A percentile compares a stretch with the other conserved stretches of the same genome.
Evolutionary conservation across 1,140 invertebrate genomes (phyloP).

Genomic region (Trichonephila clavata): DNA sequence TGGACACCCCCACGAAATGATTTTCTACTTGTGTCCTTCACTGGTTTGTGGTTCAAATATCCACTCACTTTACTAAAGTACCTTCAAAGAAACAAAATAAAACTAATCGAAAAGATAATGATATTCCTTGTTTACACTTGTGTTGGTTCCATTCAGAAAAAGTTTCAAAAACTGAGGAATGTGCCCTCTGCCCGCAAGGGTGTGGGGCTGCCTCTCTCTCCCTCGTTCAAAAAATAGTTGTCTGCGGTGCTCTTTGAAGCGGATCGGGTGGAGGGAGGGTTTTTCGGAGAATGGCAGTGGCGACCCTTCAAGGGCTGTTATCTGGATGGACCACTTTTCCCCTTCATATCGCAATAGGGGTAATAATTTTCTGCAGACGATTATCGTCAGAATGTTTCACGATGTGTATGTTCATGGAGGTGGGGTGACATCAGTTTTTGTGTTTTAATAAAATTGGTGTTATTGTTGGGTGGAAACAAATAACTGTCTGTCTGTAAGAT

Average conservation of each 20-base stretch:
- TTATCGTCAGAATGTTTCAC: background rate
- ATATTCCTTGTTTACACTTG: background rate
- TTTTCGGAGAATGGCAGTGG: background rate
- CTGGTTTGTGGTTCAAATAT: no score
- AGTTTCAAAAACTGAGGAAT: background rate
- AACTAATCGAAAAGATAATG: background rate
- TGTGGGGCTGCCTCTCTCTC: background rate
- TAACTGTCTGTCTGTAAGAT: no score
- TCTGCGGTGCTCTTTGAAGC: constrained; percentile 45
- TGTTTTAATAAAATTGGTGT: background rate
- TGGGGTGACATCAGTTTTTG: background rate
- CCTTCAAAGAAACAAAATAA: background rate
- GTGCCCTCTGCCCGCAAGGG: constrained; percentile 11
- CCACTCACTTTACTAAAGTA: no score
- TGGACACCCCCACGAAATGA: no score
- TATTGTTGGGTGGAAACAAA: no score
- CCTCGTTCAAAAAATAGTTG: background rate
- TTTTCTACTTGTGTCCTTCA: no score
- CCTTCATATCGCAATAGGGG: background rate
- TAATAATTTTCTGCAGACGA: background rate
- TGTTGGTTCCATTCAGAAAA: constrained; percentile 8
- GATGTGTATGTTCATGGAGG: background rate
- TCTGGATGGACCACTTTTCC: constrained; percentile 12
- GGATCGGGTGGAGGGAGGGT: background rate
- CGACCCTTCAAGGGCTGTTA: background rate